phyloP scores from a whole-genome alignment of 2,797 vertebrate species.

The Sternotherus odoratus region DNA sequence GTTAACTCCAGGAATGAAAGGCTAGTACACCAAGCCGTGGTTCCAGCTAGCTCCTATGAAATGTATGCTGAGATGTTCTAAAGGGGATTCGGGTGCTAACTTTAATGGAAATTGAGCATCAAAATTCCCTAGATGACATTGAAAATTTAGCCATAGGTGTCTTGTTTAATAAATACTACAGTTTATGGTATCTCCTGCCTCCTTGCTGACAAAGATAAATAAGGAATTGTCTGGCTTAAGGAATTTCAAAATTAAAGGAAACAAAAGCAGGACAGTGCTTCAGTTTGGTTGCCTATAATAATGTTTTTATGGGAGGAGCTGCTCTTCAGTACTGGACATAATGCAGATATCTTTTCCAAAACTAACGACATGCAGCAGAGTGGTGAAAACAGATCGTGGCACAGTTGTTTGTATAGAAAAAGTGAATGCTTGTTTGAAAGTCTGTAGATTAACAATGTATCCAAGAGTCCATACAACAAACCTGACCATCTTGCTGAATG shows the following conservation, averaged over 20 bases:
- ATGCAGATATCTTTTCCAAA: not conserved
- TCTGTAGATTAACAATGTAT: not conserved
- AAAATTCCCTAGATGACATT: not conserved
- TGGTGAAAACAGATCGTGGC: not conserved
- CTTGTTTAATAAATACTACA: not conserved
- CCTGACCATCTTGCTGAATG: not conserved
- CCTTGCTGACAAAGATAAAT: not conserved
- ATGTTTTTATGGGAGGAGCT: not conserved
- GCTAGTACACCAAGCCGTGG: not conserved
- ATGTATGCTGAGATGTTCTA: not conserved
- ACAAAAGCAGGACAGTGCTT: not conserved
- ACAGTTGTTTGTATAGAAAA: not conserved
- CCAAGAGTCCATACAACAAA: not conserved
- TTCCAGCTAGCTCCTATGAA: not conserved
- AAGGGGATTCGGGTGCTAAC: not conserved
- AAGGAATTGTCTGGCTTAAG: not conserved
- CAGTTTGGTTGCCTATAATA: not conserved
- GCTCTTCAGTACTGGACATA: not conserved
- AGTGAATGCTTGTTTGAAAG: not conserved
- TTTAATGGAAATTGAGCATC: not conserved
- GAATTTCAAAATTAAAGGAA: not conserved
- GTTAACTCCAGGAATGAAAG: not conserved
- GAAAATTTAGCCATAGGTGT: not conserved
- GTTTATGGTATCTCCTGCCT: not conserved
- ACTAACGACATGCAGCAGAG: not conserved